Conservation (phyloP, 2,113 vertebrate genomes). For the Euleptes europaea region DNA sequence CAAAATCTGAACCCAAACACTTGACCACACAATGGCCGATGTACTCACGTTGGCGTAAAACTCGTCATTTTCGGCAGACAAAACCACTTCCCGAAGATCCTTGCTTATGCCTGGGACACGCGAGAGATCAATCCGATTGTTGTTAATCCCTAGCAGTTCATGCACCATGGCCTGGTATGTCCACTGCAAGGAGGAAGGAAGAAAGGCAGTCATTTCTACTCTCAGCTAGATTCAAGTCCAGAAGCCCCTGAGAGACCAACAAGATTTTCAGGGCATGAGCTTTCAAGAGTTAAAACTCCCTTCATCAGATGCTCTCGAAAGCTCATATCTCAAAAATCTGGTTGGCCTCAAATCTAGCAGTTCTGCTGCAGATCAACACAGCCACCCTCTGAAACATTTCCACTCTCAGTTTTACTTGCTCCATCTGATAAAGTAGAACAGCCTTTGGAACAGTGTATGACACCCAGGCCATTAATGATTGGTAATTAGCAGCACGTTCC, state of each 20-base stretch:
- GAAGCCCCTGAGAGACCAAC: background rate
- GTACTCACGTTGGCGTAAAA: conserved; percentile 93
- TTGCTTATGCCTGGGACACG: conserved; percentile 91
- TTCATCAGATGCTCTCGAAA: background rate
- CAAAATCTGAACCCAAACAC: rapidly evolving
- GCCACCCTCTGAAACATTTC: too few relatives aligned
- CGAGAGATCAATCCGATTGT: conserved; percentile 95
- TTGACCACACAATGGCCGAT: rapidly evolving
- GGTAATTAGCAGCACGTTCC: too few relatives aligned
- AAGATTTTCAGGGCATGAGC: too few relatives aligned
- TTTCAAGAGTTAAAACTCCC: background rate
- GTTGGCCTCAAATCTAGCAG: too few relatives aligned
- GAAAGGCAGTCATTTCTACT: background rate
- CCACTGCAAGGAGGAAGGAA: conserved; percentile 76
- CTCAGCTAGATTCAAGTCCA: background rate
- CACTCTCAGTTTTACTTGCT: too few relatives aligned
- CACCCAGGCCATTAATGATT: too few relatives aligned
- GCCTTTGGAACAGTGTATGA: too few relatives aligned
- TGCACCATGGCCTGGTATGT: conserved; percentile 99
- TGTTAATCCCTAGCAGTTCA: conserved; percentile 92
- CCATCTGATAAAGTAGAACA: too few relatives aligned
- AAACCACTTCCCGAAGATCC: conserved; percentile 91
- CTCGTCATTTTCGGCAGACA: conserved; percentile 94
- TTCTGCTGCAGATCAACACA: too few relatives aligned
- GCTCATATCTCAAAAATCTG: too few relatives aligned